These are phyloP conservation scores for Ophion obscuratus DNA, from an alignment of 2,888 invertebrate genomes.

Conservation along the genomic window DNA sequence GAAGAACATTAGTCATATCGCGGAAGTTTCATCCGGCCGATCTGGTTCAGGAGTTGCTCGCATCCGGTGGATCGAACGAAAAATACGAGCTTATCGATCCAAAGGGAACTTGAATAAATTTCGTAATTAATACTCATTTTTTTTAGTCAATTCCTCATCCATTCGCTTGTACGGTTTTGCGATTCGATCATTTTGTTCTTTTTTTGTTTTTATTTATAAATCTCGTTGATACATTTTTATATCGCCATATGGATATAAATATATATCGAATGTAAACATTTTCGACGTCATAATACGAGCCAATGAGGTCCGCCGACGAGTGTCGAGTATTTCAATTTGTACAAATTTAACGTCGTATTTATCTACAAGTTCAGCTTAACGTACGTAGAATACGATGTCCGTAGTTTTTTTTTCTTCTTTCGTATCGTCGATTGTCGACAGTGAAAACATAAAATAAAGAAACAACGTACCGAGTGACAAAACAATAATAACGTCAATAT, in stretches of 20 bases:
- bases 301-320: not conserved
- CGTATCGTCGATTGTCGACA: constrained; percentile 17
- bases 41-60: constrained; percentile 84
- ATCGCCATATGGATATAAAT: constrained; percentile 24
- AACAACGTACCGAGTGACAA: constrained; percentile 49
- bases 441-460: constrained; percentile 40
- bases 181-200: constrained; percentile 18
- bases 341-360: constrained; percentile 48
- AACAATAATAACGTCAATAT: constrained; percentile 50
- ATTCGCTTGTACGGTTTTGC: constrained; percentile 39
- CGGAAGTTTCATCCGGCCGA: constrained; percentile 83
- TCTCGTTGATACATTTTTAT: constrained; percentile 42
- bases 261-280: constrained; percentile 44
- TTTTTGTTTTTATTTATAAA: constrained; percentile 23
- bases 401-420: constrained; percentile 17
- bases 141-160: constrained; percentile 21
- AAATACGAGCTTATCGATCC: constrained; percentile 85
- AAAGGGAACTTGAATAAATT: constrained; percentile 60
- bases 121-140: not conserved
- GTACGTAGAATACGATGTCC: constrained; percentile 2
- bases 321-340: constrained; percentile 49
- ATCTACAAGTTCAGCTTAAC: constrained; percentile 39
- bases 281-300: constrained; percentile 43
- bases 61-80: constrained; percentile 84
- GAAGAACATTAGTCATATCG: constrained; percentile 85